These are phyloP conservation scores for Nomada goodeniana DNA, from an alignment of 2,888 invertebrate species.

Conservation along the genomic window DNA sequence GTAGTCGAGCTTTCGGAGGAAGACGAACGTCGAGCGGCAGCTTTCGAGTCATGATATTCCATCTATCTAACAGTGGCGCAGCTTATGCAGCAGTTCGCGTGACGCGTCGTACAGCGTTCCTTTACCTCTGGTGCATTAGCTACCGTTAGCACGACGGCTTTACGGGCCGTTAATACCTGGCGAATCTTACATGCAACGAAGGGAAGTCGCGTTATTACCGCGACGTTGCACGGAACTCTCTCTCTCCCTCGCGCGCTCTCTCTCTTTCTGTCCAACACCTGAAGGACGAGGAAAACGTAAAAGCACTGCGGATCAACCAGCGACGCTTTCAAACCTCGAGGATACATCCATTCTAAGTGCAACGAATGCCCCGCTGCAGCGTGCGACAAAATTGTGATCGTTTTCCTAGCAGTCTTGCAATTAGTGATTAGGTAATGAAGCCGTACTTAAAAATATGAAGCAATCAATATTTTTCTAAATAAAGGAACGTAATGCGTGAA, in stretches of 20 bases:
- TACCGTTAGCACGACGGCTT: slow-evolving; percentile 60
- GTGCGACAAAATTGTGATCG: neutral
- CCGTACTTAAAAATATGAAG: no score
- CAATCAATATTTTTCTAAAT: no score
- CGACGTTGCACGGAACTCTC: slow-evolving; percentile 53
- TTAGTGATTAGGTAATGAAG: no score
- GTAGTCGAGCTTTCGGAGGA: slow-evolving; percentile 32
- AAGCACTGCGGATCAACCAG: slow-evolving; percentile 35
- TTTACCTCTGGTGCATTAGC: slow-evolving; percentile 64
- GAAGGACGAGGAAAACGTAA: slow-evolving; percentile 12
- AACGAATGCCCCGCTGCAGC: neutral
- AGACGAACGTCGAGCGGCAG: slow-evolving; percentile 50
- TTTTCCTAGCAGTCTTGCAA: no score
- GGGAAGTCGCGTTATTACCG: slow-evolving; percentile 54
- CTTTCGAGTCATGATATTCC: slow-evolving; percentile 55
- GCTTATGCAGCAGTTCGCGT: slow-evolving; percentile 63
- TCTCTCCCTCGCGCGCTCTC: neutral
- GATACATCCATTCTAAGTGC: neutral
- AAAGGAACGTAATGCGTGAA: no score
- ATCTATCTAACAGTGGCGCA: slow-evolving; percentile 44
- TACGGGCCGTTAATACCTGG: slow-evolving; percentile 61
- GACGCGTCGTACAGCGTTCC: slow-evolving; percentile 56
- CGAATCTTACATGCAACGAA: slow-evolving; percentile 60
- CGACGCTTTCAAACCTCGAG: neutral
- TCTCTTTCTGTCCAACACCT: no score